These are phyloP conservation scores for Dasypolia templi DNA, from an alignment of 2,888 invertebrate genomes.

Conservation along the genomic window DNA sequence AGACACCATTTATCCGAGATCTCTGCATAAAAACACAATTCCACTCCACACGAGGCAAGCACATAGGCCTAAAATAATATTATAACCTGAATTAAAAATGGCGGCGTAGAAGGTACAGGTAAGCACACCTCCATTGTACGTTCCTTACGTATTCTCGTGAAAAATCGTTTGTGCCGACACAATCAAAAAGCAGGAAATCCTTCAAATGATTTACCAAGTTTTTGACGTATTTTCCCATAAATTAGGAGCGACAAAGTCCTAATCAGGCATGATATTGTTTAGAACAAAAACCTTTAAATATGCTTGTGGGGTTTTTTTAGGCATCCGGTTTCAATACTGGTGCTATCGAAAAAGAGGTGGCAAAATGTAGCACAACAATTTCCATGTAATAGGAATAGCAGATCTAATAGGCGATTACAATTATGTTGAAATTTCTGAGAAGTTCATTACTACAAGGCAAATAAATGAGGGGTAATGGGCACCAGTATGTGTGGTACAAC, in stretches of 20 bases:
- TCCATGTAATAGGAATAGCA: constrained; percentile 40
- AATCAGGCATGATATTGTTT: constrained; percentile 59
- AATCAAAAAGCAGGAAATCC: constrained; percentile 35
- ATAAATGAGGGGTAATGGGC: constrained; percentile 1
- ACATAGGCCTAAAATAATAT: constrained; percentile 53
- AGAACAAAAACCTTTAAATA: constrained; percentile 36
- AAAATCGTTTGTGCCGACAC: constrained; percentile 45
- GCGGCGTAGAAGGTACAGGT: constrained; percentile 26
- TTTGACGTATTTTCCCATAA: constrained; percentile 23
- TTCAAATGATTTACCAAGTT: constrained; percentile 24
- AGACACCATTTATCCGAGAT: neutral
- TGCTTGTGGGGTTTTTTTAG: constrained; percentile 6
- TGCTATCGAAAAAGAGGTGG: constrained; percentile 25
- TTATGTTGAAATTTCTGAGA: constrained; percentile 11
- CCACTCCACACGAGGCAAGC: constrained; percentile 1
- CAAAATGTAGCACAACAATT: constrained; percentile 38
- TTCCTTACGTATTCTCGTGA: constrained; percentile 18
- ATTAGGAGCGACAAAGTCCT: constrained; percentile 32
- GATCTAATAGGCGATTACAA: constrained; percentile 33
- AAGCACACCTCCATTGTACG: constrained; percentile 21
- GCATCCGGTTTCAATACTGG: constrained; percentile 44
- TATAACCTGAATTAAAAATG: constrained; percentile 44
- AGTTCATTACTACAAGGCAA: constrained; percentile 23
- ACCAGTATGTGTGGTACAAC: neutral
- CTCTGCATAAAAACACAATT: constrained; percentile 38